These are phyloP conservation scores for Apteryx owenii DNA, from an alignment of 2,113 vertebrate species.

Conservation along the genomic window DNA sequence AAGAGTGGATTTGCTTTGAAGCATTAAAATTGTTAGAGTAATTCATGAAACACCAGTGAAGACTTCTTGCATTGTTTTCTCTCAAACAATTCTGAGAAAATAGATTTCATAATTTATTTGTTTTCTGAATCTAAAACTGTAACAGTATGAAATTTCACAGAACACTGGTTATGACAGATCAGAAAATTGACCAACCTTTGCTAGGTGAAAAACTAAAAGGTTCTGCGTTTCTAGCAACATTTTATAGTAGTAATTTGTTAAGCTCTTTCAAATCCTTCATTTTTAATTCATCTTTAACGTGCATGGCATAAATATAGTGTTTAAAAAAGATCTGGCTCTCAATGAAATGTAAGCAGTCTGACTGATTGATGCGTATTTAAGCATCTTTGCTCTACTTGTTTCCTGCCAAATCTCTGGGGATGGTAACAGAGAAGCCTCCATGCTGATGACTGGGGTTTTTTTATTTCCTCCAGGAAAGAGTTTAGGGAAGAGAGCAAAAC, in stretches of 20 bases:
- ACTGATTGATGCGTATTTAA: neutral
- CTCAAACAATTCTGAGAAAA: neutral
- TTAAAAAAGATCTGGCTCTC: neutral
- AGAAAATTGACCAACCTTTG: neutral
- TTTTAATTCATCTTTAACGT: neutral
- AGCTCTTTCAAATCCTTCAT: neutral
- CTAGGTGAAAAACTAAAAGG: neutral
- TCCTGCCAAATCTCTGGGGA: neutral
- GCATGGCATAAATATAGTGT: neutral
- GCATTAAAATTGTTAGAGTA: neutral
- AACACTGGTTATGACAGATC: neutral
- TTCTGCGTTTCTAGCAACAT: neutral
- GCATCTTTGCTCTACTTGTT: neutral
- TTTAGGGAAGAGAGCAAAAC: neutral
- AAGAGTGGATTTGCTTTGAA: neutral
- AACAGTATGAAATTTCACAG: neutral
- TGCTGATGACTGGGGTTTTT: neutral
- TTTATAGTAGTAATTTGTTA: neutral
- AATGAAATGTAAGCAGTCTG: neutral
- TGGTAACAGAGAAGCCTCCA: accelerated
- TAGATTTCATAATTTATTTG: neutral
- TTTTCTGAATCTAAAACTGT: neutral
- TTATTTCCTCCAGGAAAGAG: neutral
- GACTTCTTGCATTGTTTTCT: neutral
- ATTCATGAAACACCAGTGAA: neutral